phyloP scores from a whole-genome alignment of 2,113 vertebrate species.

The Sorex fumeus region DNA sequence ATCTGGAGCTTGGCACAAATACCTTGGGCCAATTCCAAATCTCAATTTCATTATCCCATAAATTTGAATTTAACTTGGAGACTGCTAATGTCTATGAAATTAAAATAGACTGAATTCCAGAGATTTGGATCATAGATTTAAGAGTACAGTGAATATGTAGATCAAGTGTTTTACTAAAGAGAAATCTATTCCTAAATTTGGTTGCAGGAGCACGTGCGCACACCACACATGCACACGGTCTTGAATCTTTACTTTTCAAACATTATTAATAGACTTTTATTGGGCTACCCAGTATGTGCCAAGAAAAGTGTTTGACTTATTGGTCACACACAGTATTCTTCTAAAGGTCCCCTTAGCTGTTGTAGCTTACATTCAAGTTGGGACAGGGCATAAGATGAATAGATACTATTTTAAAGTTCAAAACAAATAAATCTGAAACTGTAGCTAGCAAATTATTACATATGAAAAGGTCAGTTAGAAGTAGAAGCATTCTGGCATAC shows the following conservation, averaged over 20 bases:
- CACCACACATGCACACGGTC: neutral
- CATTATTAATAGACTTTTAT: slow-evolving; percentile 20
- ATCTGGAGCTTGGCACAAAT: neutral
- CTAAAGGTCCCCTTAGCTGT: neutral
- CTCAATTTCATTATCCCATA: neutral
- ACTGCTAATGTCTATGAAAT: neutral
- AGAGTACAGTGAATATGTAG: neutral
- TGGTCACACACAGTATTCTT: neutral
- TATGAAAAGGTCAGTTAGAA: slow-evolving; percentile 21
- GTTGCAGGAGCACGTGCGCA: too few species aligned
- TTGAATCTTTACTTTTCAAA: slow-evolving; percentile 57
- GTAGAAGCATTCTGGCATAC: neutral
- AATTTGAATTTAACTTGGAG: neutral
- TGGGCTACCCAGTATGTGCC: neutral
- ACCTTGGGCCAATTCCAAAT: neutral
- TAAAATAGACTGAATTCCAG: neutral
- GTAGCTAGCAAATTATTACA: neutral
- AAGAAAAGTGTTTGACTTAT: neutral
- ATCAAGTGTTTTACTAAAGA: slow-evolving; percentile 44
- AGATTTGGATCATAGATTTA: slow-evolving; percentile 3
- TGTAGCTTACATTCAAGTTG: neutral
- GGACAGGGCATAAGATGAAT: neutral
- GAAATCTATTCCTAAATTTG: neutral
- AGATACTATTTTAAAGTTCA: slow-evolving; percentile 40
- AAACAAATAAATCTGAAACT: neutral